Conservation (phyloP, 2,888 invertebrate species). For the Synanthedon vespiformis region DNA sequence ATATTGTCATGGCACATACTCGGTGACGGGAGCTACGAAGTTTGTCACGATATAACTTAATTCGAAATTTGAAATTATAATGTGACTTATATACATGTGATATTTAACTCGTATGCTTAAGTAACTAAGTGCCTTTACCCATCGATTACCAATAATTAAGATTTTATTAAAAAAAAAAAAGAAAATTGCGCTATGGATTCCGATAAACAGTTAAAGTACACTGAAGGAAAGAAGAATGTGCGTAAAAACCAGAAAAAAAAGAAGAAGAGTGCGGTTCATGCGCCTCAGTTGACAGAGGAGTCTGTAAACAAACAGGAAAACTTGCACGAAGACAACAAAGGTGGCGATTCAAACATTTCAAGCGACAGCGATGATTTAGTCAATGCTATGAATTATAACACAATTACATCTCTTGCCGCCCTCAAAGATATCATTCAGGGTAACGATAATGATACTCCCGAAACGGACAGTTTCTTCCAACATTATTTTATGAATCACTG, state of each 20-base stretch:
- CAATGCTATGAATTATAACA: slow-evolving; percentile 77
- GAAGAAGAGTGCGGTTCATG: slow-evolving; percentile 16
- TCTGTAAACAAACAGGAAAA: slow-evolving; percentile 10
- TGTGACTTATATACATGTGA: slow-evolving; percentile 28
- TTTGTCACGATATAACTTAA: slow-evolving; percentile 43
- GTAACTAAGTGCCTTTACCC: slow-evolving; percentile 26
- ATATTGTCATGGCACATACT: slow-evolving; percentile 29
- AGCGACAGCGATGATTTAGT: slow-evolving; percentile 75
- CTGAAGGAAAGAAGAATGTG: slow-evolving; percentile 34
- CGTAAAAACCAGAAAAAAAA: slow-evolving; percentile 57
- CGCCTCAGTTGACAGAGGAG: slow-evolving; percentile 11
- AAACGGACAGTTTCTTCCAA: slow-evolving; percentile 75
- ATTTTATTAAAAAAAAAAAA: slow-evolving; percentile 12
- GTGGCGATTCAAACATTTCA: slow-evolving; percentile 54
- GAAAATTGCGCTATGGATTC: slow-evolving; percentile 61
- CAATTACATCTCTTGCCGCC: slow-evolving; percentile 76
- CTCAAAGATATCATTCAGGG: slow-evolving; percentile 76
- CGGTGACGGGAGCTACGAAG: slow-evolving; percentile 39
- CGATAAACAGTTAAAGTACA: slow-evolving; percentile 28
- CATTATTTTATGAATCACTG: slow-evolving; percentile 81
- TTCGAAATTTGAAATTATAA: slow-evolving; percentile 7
- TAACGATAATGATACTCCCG: slow-evolving; percentile 67
- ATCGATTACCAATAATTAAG: background rate
- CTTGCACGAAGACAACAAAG: slow-evolving; percentile 9
- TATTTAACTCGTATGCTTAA: slow-evolving; percentile 17